These are phyloP conservation scores for Prionailurus bengalensis DNA, from an alignment of 2,113 vertebrate species.

Conservation along the genomic window DNA sequence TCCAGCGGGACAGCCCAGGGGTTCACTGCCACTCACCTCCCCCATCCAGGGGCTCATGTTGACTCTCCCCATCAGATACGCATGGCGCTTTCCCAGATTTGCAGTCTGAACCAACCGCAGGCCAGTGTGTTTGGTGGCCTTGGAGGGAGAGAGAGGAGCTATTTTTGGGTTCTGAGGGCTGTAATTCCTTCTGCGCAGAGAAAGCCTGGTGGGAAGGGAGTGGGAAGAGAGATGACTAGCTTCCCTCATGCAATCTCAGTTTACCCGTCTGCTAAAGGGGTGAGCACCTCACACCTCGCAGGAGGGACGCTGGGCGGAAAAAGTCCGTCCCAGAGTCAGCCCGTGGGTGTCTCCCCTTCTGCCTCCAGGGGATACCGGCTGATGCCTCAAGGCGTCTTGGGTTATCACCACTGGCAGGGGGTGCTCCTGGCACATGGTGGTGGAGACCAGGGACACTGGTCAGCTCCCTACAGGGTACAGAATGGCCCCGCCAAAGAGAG, in stretches of 20 bases:
- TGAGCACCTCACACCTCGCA: not conserved
- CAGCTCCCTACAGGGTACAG: not conserved
- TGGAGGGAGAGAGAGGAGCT: conserved; percentile 80
- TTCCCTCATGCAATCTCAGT: not conserved
- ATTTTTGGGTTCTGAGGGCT: conserved; percentile 83
- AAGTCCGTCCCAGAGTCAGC: not conserved
- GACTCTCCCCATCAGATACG: not conserved
- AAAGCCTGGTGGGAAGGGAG: not conserved
- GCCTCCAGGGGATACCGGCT: not conserved
- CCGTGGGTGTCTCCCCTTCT: not conserved
- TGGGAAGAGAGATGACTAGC: not conserved
- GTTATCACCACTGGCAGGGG: not conserved
- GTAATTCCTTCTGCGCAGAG: conserved; percentile 83
- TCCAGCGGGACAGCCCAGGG: not conserved
- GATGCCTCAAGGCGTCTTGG: not conserved
- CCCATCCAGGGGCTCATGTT: not conserved
- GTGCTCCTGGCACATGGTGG: not conserved
- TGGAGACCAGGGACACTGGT: not conserved
- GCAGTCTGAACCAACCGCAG: conserved; percentile 86
- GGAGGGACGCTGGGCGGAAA: not conserved
- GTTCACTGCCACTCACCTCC: not conserved
- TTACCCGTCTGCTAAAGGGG: not conserved
- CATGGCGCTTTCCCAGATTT: conserved; percentile 40
- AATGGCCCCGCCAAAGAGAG: not conserved
- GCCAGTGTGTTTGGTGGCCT: conserved; percentile 78